A percentile compares a stretch with the other conserved stretches of the same genome.
phyloP scores from a whole-genome alignment of 2,888 invertebrate species.

The Scrobipalpa atriplicella region DNA sequence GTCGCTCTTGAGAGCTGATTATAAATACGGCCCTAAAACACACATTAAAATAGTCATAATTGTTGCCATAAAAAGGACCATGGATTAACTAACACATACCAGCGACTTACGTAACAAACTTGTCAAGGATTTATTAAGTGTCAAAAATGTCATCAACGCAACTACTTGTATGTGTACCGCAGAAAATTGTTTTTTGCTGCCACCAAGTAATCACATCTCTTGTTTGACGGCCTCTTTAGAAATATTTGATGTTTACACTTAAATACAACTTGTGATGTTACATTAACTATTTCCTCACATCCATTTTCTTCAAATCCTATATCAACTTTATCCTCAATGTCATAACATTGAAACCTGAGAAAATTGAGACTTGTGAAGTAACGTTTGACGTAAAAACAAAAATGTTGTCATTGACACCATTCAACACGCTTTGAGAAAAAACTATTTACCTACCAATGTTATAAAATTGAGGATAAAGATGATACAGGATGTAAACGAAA shows the following conservation, averaged over 20 bases:
- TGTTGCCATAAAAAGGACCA: not conserved
- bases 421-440: conserved; percentile 23
- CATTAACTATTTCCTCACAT: no score
- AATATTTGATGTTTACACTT: no score
- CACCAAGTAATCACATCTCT: no score
- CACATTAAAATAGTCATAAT: not conserved
- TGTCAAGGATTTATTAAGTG: conserved; percentile 6
- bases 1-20: no score
- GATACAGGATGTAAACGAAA: no score
- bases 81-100: not conserved
- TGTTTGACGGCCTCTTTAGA: no score
- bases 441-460: not conserved
- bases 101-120: conserved; percentile 1
- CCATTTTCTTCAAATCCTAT: no score
- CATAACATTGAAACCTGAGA: no score
- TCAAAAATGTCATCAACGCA: not conserved
- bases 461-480: not conserved
- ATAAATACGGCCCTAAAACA: not conserved
- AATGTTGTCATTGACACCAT: conserved; percentile 28
- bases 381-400: conserved; percentile 26
- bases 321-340: no score
- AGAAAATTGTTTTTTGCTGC: no score
- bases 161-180: no score
- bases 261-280: no score
- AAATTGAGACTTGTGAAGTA: conserved; percentile 13